These are phyloP conservation scores for Cyclina sinensis DNA, from an alignment of 1,140 invertebrate species.

Conservation along the genomic window DNA sequence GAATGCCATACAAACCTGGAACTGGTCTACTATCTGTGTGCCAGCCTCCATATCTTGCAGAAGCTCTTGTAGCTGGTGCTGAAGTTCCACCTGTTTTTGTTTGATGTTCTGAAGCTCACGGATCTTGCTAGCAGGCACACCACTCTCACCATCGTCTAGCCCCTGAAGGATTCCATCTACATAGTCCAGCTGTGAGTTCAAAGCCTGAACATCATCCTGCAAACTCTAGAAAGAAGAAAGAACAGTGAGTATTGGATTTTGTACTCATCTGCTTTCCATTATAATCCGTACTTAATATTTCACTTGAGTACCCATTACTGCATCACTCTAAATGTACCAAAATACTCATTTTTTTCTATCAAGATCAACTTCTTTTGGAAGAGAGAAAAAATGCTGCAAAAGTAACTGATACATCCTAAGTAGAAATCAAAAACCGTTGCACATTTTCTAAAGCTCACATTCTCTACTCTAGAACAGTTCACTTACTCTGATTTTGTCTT, in stretches of 20 bases:
- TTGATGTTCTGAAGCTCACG: conserved; percentile 92
- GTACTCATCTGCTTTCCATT: too few species aligned
- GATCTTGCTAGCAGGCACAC: conserved; percentile 90
- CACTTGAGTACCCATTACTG: too few species aligned
- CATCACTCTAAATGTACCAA: too few species aligned
- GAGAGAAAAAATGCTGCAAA: too few species aligned
- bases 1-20: conserved; percentile 92
- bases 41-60: conserved; percentile 94
- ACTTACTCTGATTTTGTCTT: conserved; percentile 92
- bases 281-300: too few species aligned
- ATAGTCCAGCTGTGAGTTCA: conserved; percentile 90
- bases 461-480: too few species aligned
- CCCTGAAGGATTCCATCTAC: conserved; percentile 91
- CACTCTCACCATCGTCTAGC: conserved; percentile 90
- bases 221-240: conserved; percentile 73
- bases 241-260: too few species aligned
- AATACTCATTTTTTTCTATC: too few species aligned
- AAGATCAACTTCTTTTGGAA: too few species aligned
- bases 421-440: too few species aligned
- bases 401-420: too few species aligned
- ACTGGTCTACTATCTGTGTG: conserved; percentile 89
- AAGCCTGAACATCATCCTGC: conserved; percentile 89
- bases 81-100: conserved; percentile 93
- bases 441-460: too few species aligned
- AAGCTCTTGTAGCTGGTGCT: conserved; percentile 92